Percentiles rank a stretch among this genome's conserved stretches.
Evolutionary conservation across 2,888 invertebrate species (phyloP).

Genomic region (Epirrhoe alternata): DNA sequence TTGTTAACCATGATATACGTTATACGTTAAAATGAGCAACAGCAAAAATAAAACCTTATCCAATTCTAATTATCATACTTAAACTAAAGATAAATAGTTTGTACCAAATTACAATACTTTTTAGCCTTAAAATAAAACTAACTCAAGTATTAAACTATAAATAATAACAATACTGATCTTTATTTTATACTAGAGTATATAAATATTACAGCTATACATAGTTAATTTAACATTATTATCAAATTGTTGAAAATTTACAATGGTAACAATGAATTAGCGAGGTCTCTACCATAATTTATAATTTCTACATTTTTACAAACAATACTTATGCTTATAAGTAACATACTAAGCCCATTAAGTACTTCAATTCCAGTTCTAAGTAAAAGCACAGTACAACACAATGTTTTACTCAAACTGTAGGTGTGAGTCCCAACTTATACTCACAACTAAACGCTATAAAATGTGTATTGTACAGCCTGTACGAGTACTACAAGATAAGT

Average conservation of each 20-base stretch:
- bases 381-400: neutral
- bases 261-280: conserved; percentile 47
- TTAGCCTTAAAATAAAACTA: conserved; percentile 49
- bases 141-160: conserved; percentile 49
- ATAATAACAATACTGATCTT: conserved; percentile 63
- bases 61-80: neutral
- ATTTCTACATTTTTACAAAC: neutral
- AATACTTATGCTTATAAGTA: neutral
- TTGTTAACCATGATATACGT: neutral
- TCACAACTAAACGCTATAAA: no score
- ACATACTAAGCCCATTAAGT: conserved; percentile 10
- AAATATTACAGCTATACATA: conserved; percentile 32
- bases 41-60: conserved; percentile 41
- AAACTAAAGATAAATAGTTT: conserved; percentile 51
- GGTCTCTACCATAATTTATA: conserved; percentile 55
- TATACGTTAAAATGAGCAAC: conserved; percentile 49
- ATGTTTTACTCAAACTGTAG: neutral
- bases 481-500: no score
- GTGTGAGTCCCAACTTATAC: no score
- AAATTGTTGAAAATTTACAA: conserved; percentile 25
- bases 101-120: conserved; percentile 56
- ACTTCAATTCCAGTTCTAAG: conserved; percentile 1
- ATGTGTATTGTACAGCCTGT: no score
- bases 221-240: conserved; percentile 16
- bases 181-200: conserved; percentile 36